These are phyloP conservation scores for Harpagifer antarcticus DNA, from an alignment of 2,797 vertebrate genomes.

Conservation along the genomic window DNA sequence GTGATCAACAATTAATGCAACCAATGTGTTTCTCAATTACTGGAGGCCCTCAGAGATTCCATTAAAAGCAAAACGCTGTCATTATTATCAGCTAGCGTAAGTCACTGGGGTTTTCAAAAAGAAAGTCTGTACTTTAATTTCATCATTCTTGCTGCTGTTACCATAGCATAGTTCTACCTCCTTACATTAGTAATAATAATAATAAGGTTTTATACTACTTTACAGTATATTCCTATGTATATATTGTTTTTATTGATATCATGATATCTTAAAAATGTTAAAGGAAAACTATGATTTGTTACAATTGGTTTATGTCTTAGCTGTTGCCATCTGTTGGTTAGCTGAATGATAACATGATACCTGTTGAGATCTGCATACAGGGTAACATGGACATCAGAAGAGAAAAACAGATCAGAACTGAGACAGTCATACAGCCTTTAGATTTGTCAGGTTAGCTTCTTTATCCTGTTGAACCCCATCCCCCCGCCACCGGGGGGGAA, in stretches of 20 bases:
- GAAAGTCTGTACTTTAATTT: not conserved
- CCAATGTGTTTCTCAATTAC: conserved; percentile 64
- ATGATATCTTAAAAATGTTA: too few species aligned
- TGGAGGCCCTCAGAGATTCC: conserved; percentile 41
- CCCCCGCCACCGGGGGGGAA: too few species aligned
- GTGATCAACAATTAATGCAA: conserved; percentile 65
- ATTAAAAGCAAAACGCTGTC: conserved; percentile 36
- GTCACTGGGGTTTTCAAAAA: conserved; percentile 14
- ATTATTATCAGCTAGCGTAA: conserved; percentile 22
- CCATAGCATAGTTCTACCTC: not conserved
- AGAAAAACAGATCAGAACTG: not conserved
- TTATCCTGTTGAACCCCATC: too few species aligned
- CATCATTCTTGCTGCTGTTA: conserved; percentile 6
- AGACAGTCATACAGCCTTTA: not conserved
- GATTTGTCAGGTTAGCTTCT: not conserved
- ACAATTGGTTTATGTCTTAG: too few species aligned
- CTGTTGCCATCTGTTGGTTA: not conserved
- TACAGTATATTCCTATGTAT: not conserved
- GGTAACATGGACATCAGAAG: too few species aligned
- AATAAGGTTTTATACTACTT: not conserved
- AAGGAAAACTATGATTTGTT: too few species aligned
- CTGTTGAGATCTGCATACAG: not conserved
- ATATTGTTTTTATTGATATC: not conserved
- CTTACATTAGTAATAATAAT: not conserved
- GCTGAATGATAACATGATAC: not conserved